A percentile compares a stretch with the other conserved stretches of the same genome.
Evolutionary conservation across 2,888 invertebrate genomes (phyloP).

Genomic region (Eudemis profundana): DNA sequence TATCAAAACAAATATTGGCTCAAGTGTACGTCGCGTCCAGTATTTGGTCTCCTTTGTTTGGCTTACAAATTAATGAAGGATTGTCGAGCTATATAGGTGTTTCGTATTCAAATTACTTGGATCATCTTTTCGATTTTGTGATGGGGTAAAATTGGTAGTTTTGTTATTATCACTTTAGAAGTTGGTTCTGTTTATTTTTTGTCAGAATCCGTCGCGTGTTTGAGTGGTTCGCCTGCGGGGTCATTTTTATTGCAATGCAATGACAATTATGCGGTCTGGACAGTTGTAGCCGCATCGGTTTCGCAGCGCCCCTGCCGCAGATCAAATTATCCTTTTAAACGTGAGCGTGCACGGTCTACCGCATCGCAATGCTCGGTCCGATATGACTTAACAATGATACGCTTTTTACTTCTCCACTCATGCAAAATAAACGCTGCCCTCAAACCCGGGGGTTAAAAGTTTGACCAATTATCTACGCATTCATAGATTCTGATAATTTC

Average conservation of each 20-base stretch:
- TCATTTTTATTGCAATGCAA: constrained; percentile 50
- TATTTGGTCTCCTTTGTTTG: constrained; percentile 73
- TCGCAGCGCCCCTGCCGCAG: constrained; percentile 52
- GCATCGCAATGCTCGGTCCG: constrained; percentile 74
- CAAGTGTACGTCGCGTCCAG: constrained; percentile 81
- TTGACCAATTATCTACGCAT: constrained; percentile 71
- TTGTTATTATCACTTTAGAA: constrained; percentile 19
- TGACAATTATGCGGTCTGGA: constrained; percentile 50
- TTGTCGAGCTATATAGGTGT: constrained; percentile 68
- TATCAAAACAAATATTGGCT: constrained; percentile 81
- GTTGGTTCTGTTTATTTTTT: constrained; percentile 35
- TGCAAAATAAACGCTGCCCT: constrained; percentile 73
- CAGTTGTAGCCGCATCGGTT: constrained; percentile 61
- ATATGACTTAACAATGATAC: constrained; percentile 64
- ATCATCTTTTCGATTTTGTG: constrained; percentile 58
- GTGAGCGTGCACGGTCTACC: constrained; percentile 69
- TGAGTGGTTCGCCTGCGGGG: constrained; percentile 30
- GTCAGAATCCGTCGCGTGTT: constrained; percentile 18
- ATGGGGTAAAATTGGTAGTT: constrained; percentile 44
- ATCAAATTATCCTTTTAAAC: constrained; percentile 79
- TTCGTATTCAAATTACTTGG: constrained; percentile 62
- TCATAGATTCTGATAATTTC: constrained; percentile 66
- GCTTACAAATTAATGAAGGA: constrained; percentile 79
- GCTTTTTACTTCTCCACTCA: constrained; percentile 71
- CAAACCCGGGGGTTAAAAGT: constrained; percentile 37